These are phyloP conservation scores for Silurus lanzhouensis DNA, from an alignment of 2,797 vertebrate genomes.

Conservation along the genomic window DNA sequence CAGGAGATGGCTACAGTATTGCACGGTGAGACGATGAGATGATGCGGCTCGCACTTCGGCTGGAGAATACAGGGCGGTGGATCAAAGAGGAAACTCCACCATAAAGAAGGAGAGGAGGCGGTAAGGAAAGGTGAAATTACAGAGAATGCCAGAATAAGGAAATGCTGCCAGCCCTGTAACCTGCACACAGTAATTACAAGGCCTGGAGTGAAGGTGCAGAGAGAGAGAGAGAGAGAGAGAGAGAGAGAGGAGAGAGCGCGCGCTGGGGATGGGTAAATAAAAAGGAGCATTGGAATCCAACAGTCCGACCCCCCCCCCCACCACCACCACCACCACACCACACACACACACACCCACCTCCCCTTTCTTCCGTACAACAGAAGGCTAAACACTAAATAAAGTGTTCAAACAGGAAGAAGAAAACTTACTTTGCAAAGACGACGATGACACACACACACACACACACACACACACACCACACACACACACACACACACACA, in stretches of 20 bases:
- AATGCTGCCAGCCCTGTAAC: constrained; percentile 40
- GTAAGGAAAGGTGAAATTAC: constrained; percentile 32
- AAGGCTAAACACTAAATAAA: neutral
- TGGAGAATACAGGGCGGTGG: neutral
- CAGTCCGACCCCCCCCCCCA: constrained; percentile 25
- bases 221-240: constrained; percentile 20
- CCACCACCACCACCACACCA: constrained; percentile 19
- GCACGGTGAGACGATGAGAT: neutral
- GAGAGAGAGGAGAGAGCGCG: too few species aligned
- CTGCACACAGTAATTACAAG: constrained; percentile 55
- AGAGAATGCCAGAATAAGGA: constrained; percentile 21
- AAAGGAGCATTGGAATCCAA: constrained; percentile 39
- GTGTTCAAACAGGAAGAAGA: neutral
- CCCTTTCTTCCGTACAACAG: neutral
- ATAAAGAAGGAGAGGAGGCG: neutral
- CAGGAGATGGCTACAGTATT: constrained; percentile 1
- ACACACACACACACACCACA: too few species aligned
- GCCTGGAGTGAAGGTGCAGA: constrained; percentile 50
- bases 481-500: neutral
- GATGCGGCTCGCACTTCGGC: neutral
- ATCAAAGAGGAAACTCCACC: neutral
- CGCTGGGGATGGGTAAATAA: constrained; percentile 21
- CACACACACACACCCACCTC: constrained; percentile 24
- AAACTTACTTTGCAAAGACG: neutral
- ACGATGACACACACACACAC: too few species aligned